A percentile compares a stretch with the other conserved stretches of the same genome.
These are phyloP conservation scores for Trinorchestia longiramus DNA, from an alignment of 1,140 invertebrate genomes.

Conservation along the genomic window DNA sequence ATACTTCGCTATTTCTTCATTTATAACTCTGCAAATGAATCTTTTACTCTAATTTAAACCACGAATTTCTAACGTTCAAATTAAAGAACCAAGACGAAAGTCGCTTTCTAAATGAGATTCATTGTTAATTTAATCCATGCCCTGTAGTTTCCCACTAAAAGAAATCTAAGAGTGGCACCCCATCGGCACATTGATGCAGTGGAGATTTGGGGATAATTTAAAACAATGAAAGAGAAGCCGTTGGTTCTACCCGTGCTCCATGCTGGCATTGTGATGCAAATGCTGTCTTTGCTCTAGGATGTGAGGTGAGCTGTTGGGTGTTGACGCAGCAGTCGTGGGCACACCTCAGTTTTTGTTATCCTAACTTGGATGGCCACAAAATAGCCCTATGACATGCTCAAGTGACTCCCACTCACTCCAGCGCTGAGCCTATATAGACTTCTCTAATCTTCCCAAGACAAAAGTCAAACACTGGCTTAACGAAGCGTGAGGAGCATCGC, in stretches of 20 bases:
- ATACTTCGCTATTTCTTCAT: no score
- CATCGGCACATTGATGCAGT: not conserved
- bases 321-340: constrained; percentile 31
- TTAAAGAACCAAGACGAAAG: not conserved
- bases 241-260: constrained; percentile 8
- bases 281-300: constrained; percentile 41
- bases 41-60: not conserved
- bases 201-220: not conserved
- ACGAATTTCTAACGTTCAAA: not conserved
- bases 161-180: not conserved
- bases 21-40: not conserved
- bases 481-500: constrained; percentile 46
- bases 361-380: constrained; percentile 39
- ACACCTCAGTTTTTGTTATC: constrained; percentile 37
- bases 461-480: constrained; percentile 54
- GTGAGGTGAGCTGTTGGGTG: not conserved
- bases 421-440: constrained; percentile 43
- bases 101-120: not conserved
- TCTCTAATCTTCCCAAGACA: constrained; percentile 39
- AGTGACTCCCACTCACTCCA: constrained; percentile 49
- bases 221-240: constrained; percentile 10
- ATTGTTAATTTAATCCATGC: not conserved
- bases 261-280: constrained; percentile 25
- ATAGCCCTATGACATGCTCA: constrained; percentile 54
- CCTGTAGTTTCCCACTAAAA: not conserved